Evolutionary conservation across 2,113 vertebrate genomes (phyloP).

Genomic region (Chascanopsetta lugubris): DNA sequence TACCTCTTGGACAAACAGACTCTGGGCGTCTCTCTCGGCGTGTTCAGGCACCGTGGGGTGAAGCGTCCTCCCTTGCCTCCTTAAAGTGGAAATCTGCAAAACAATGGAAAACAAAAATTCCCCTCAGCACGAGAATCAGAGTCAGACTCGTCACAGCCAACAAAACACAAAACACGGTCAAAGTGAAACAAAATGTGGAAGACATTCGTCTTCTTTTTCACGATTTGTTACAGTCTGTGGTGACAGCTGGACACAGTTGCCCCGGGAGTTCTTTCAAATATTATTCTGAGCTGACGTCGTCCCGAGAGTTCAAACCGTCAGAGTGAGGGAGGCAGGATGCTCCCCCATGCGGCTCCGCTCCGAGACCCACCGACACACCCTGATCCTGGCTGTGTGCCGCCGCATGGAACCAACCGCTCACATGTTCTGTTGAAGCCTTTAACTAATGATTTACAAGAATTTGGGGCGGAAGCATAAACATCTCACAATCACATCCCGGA

Average conservation of each 20-base stretch:
- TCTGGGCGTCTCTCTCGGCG: conserved; percentile 91
- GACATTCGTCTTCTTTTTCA: conserved; percentile 19
- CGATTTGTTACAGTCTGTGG: conserved; percentile 14
- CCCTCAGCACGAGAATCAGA: background rate
- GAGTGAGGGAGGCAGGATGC: conserved; percentile 49
- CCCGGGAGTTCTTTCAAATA: conserved; percentile 52
- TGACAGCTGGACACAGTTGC: conserved; percentile 58
- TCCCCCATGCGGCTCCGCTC: conserved; percentile 45
- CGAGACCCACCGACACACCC: conserved; percentile 53
- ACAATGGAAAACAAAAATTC: conserved; percentile 25
- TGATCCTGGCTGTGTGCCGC: conserved; percentile 48
- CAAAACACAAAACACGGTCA: conserved; percentile 1
- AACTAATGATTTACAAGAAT: conserved; percentile 6
- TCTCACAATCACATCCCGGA: background rate
- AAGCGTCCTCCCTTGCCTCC: conserved; percentile 89
- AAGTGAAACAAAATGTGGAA: conserved; percentile 33
- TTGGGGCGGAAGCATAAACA: background rate
- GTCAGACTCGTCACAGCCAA: conserved; percentile 1
- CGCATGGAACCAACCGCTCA: conserved; percentile 24
- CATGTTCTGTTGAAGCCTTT: conserved; percentile 8
- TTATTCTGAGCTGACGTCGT: conserved; percentile 50
- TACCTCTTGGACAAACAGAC: conserved; percentile 97
- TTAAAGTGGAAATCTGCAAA: conserved; percentile 87
- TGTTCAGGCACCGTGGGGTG: conserved; percentile 90
- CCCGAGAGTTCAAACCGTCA: conserved; percentile 38